These are phyloP conservation scores for Tapirus indicus DNA, from an alignment of 2,797 vertebrate species.

Conservation along the genomic window DNA sequence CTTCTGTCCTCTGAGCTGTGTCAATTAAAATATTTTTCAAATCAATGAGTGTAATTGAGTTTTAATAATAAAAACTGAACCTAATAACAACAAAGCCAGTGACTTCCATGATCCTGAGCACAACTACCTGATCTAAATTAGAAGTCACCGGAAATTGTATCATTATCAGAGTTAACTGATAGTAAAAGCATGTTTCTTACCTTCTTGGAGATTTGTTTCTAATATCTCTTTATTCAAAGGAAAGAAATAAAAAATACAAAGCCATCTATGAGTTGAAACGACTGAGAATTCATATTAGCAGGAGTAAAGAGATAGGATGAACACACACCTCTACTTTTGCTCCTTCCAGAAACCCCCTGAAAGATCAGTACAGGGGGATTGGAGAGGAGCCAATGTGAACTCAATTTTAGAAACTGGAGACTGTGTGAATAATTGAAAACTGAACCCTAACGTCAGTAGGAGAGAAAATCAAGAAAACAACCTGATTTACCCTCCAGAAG, in stretches of 20 bases:
- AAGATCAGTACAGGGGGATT: neutral
- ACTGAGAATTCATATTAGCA: neutral
- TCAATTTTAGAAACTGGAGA: constrained; percentile 8
- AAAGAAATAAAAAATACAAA: neutral
- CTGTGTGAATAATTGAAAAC: constrained; percentile 1
- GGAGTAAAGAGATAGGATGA: neutral
- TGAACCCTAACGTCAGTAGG: neutral
- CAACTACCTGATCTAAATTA: neutral
- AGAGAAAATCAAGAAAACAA: constrained; percentile 16
- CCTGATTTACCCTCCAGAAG: neutral
- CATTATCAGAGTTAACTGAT: constrained; percentile 16
- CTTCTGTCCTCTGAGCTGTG: neutral
- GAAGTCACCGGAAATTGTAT: neutral
- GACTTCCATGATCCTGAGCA: neutral
- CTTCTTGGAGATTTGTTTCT: neutral
- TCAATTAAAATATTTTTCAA: constrained; percentile 51
- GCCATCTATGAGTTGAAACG: neutral
- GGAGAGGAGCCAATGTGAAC: neutral
- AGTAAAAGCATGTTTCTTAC: neutral
- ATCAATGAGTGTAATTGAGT: neutral
- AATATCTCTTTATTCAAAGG: neutral
- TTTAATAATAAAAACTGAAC: constrained; percentile 32
- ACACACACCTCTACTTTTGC: neutral
- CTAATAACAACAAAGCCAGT: neutral
- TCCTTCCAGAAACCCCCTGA: constrained; percentile 4